phyloP scores from a whole-genome alignment of 2,888 invertebrate genomes.

The Lasioglossum calceatum region DNA sequence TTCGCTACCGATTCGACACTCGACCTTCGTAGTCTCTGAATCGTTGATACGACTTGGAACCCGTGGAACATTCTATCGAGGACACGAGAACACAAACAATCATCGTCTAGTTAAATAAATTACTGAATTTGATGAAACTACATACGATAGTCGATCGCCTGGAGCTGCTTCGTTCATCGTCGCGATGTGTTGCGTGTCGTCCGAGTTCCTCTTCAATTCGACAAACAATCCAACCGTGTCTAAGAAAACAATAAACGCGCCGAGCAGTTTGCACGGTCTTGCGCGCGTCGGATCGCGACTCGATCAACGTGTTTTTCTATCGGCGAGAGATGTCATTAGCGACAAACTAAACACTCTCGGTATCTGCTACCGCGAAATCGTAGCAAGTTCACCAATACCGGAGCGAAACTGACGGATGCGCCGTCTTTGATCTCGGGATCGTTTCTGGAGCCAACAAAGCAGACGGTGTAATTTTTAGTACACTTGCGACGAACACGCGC shows the following conservation, averaged over 20 bases:
- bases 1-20: neutral
- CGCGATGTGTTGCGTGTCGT: neutral
- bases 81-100: neutral
- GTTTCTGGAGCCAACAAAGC: neutral
- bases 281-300: conserved; percentile 1
- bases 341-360: neutral
- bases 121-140: conserved; percentile 10
- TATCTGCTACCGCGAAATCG: neutral
- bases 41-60: neutral
- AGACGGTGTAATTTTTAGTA: neutral
- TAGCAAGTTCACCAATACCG: neutral
- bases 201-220: neutral
- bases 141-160: conserved; percentile 21
- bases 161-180: conserved; percentile 33
- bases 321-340: conserved; percentile 40
- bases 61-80: neutral
- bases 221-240: neutral
- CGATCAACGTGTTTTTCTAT: neutral
- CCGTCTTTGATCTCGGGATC: neutral
- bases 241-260: conserved; percentile 14
- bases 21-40: neutral
- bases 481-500: neutral
- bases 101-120: neutral
- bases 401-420: neutral
- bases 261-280: neutral